Conservation (phyloP, 2,113 vertebrate species). For the Nasalis larvatus region DNA sequence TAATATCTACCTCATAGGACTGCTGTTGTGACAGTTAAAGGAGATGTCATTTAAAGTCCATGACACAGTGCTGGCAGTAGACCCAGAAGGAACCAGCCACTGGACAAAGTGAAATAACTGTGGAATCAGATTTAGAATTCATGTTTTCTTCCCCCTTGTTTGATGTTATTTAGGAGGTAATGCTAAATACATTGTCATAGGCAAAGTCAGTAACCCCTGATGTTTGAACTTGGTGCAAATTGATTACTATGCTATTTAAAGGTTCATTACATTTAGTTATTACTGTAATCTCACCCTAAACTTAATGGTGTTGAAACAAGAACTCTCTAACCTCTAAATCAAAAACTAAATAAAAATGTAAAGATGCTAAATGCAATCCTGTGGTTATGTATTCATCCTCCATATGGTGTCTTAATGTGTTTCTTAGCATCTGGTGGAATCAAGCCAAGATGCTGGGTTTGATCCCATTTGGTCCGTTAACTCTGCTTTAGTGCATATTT, state of each 20-base stretch:
- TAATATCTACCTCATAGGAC: not conserved
- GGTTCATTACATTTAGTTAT: slow-evolving; percentile 1
- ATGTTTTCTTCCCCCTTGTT: not conserved
- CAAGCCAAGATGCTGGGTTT: not conserved
- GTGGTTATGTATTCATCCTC: not conserved
- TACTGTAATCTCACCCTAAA: not conserved
- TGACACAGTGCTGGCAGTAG: not conserved
- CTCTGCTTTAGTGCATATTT: not conserved
- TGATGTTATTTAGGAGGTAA: not conserved
- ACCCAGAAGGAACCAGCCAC: not conserved
- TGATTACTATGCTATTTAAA: slow-evolving; percentile 4
- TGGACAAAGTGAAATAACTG: not conserved
- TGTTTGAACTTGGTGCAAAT: not conserved
- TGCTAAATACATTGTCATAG: not conserved
- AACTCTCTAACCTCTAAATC: not conserved
- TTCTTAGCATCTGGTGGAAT: not conserved
- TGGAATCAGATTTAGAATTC: not conserved
- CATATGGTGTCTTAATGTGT: not conserved
- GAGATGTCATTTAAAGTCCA: not conserved
- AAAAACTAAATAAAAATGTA: not conserved
- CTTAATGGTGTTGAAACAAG: not conserved
- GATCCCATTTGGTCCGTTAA: not conserved
- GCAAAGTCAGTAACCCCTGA: not conserved
- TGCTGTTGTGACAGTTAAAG: not conserved
- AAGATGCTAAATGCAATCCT: not conserved